Base-by-base conservation (phyloP, 2,888 invertebrate species). In the Lamellibrachia satsuma region DNA sequence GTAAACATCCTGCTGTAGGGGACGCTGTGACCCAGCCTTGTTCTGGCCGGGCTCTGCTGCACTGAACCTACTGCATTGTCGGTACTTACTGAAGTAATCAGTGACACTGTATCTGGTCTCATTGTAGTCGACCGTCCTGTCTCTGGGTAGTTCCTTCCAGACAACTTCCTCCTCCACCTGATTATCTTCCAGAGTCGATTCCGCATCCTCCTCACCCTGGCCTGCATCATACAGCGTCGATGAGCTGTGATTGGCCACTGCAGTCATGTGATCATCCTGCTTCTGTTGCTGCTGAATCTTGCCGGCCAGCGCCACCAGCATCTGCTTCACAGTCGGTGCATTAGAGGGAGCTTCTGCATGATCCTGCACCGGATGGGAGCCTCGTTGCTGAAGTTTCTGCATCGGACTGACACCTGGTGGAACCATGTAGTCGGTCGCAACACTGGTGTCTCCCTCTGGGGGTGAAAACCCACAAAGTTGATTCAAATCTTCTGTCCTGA, bases 41-140 rank as follows among this genome's bases (percentile, higher is more conserved):
- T 15, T 22, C 75, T 4, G 75, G 75, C 75, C 4, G 2, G 75
- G 22, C 22, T 75, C 75, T 15, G 2, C 6, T 15, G 75, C 22
- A 1, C n/a, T 6, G 22, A n/a, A 6, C 22, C 22, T 11, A n/a
- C 75, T 75, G 75, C 75, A n/a, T 75, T 75, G 75, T 75, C 75
- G 75, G 75, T 75, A 75, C 75, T 75, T 75, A n/a, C 75, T 75
- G 75, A 75, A 75, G 75, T 75, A 75, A 75, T 75, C 75, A n/a
- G 75, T 75, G 75, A 75, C 75, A 15, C 75, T 75, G 75, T 75
- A 75, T 22, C 75, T 15, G 6, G 75, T 75, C 75, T 75, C 75
- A 6, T 75, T 75, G 6, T 75, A 22, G 3, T 11, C 75, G 75
- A 22, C 75, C n/a, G 22, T 22, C 22, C n/a, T 75, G 6, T 75